Conservation (phyloP, 2,113 vertebrate genomes). For the Pelecanus crispus region DNA sequence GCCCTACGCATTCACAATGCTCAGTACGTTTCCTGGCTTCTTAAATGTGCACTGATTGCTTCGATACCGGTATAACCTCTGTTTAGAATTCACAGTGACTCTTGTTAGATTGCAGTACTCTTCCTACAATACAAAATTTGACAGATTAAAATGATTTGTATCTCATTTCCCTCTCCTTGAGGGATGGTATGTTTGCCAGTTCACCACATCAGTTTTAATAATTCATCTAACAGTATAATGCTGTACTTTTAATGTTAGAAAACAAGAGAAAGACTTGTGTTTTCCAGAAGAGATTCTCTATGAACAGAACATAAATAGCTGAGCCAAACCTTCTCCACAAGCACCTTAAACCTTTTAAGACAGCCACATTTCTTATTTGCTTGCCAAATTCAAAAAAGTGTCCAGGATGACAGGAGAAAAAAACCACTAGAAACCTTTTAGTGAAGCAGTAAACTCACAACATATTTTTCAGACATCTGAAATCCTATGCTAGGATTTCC, state of each 20-base stretch:
- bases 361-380: not conserved
- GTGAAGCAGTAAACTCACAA: not conserved
- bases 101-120: not conserved
- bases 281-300: not conserved
- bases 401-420: not conserved
- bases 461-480: not conserved
- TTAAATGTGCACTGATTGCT: rapidly evolving
- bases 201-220: not conserved
- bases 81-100: not conserved
- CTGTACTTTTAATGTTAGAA: not conserved
- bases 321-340: not conserved
- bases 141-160: not conserved
- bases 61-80: not conserved
- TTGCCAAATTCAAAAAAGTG: not conserved
- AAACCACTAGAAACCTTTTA: not conserved
- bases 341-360: not conserved
- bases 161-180: not conserved
- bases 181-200: not conserved
- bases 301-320: not conserved
- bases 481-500: not conserved
- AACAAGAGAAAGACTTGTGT: not conserved
- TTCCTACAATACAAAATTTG: not conserved
- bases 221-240: not conserved
- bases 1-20: not conserved
- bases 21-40: not conserved